phyloP scores from a whole-genome alignment of 2,797 vertebrate genomes.

The Lagodon rhomboides region DNA sequence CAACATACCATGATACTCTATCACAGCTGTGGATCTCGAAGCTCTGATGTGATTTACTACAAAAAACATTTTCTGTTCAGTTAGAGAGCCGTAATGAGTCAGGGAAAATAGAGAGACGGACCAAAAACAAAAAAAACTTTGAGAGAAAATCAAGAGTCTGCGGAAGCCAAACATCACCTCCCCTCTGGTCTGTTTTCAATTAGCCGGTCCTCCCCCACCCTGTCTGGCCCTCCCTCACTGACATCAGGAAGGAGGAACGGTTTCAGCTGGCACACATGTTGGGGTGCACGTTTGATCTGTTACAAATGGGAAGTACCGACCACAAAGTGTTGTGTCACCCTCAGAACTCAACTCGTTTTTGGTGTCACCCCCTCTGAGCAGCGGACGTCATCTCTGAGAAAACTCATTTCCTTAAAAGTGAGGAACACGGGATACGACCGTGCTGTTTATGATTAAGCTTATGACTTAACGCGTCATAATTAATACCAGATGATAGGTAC shows the following conservation, averaged over 20 bases:
- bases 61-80: neutral
- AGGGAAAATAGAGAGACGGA: conserved; percentile 18
- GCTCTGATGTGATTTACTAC: neutral
- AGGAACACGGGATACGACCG: neutral
- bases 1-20: neutral
- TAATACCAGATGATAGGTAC: conserved; percentile 5
- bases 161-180: conserved; percentile 73
- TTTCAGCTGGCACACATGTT: conserved; percentile 46
- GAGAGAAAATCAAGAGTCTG: conserved; percentile 42
- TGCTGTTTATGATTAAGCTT: neutral
- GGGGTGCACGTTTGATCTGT: conserved; percentile 32
- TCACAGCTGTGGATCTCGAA: neutral
- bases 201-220: conserved; percentile 69
- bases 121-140: neutral
- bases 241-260: conserved; percentile 46
- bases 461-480: neutral
- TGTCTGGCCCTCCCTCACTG: conserved; percentile 70
- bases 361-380: neutral
- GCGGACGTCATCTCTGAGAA: neutral
- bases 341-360: neutral
- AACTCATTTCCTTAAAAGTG: neutral
- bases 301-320: conserved; percentile 41
- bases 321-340: conserved; percentile 18
- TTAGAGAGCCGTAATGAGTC: conserved; percentile 45
- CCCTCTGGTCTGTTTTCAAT: conserved; percentile 76